A percentile compares a stretch with the other conserved stretches of the same genome.
phyloP scores from a whole-genome alignment of 2,113 vertebrate genomes.

The Barbus barbus region DNA sequence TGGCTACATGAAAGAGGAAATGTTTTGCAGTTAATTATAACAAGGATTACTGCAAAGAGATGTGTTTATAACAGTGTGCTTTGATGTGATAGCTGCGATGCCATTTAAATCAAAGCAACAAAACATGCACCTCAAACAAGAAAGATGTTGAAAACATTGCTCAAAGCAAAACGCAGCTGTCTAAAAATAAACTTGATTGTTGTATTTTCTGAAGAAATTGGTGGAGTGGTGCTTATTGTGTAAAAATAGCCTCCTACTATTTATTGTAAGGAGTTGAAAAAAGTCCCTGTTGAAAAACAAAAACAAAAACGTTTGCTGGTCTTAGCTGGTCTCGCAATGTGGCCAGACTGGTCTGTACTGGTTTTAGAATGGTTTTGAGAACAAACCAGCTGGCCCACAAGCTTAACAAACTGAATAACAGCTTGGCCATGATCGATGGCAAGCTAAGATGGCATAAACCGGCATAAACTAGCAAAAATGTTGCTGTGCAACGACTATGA shows the following conservation, averaged over 20 bases:
- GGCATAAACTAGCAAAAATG: background rate
- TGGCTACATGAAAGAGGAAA: background rate
- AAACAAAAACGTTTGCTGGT: background rate
- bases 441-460: background rate
- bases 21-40: constrained; percentile 17
- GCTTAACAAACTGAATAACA: background rate
- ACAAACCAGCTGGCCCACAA: background rate
- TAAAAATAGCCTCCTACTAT: background rate
- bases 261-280: background rate
- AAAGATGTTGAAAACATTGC: constrained; percentile 19
- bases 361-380: background rate
- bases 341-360: background rate
- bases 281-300: background rate
- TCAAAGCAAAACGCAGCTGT: constrained; percentile 28
- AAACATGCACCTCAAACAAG: background rate
- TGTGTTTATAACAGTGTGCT: background rate
- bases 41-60: constrained; percentile 25
- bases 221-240: background rate
- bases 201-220: constrained; percentile 13
- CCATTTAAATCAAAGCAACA: background rate
- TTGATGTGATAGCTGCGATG: constrained; percentile 23
- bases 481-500: background rate
- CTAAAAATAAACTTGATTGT: constrained; percentile 39
- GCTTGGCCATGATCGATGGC: background rate
- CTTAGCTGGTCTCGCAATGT: background rate